Conservation (phyloP, 2,797 vertebrate genomes). For the Lithobates pipiens region DNA sequence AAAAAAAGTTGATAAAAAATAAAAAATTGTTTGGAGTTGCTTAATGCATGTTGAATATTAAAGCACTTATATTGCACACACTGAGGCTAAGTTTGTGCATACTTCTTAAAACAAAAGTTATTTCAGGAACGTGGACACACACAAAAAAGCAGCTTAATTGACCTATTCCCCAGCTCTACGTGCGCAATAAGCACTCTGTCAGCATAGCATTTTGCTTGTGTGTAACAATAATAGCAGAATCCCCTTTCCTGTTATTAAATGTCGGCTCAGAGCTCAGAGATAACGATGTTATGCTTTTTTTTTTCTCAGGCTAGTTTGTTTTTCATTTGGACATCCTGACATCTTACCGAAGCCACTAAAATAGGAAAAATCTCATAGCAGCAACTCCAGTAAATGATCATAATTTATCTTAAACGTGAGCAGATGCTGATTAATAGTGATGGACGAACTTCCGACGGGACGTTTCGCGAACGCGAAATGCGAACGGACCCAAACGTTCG, state of each 20-base stretch:
- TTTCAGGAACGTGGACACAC: conserved; percentile 6
- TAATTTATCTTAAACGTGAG: conserved; percentile 18
- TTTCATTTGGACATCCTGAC: conserved; percentile 24
- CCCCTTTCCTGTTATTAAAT: conserved; percentile 43
- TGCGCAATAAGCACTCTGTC: conserved; percentile 44
- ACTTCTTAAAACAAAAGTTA: conserved; percentile 20
- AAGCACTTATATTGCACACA: neutral
- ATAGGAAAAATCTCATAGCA: neutral
- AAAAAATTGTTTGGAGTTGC: too few species aligned
- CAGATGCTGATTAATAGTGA: conserved; percentile 30
- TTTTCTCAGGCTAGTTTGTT: conserved; percentile 3
- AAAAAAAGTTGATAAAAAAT: too few species aligned
- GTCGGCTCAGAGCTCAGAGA: conserved; percentile 14
- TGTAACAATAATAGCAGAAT: conserved; percentile 35
- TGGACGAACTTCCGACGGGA: too few species aligned
- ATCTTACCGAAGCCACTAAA: neutral
- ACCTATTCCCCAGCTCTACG: conserved; percentile 40
- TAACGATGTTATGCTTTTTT: neutral
- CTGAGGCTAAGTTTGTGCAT: neutral
- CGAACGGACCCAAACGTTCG: too few species aligned
- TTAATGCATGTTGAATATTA: too few species aligned
- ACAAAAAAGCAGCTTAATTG: conserved; percentile 13
- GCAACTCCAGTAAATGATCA: neutral
- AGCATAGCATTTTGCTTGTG: conserved; percentile 43
- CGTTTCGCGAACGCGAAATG: too few species aligned